Conservation (phyloP, 2,797 vertebrate species). For the Acomys russatus region DNA sequence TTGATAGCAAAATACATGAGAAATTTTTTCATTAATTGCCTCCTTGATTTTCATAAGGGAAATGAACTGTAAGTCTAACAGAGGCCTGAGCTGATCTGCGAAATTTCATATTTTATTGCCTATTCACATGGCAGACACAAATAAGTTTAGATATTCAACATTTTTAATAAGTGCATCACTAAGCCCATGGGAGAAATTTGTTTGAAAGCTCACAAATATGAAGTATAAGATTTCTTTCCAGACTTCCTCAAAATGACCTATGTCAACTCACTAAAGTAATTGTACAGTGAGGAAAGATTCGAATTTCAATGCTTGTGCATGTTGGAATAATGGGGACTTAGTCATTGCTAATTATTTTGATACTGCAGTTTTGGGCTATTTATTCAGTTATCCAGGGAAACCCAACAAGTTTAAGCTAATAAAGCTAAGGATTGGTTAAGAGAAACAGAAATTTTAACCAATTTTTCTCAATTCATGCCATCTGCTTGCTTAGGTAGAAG, state of each 20-base stretch:
- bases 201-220: not conserved
- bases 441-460: not conserved
- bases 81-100: not conserved
- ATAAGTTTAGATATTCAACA: not conserved
- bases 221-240: conserved; percentile 30
- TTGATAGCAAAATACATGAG: conserved; percentile 30
- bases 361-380: not conserved
- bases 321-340: not conserved
- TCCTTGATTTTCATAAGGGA: conserved; percentile 13
- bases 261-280: not conserved
- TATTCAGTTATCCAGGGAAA: not conserved
- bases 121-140: not conserved
- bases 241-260: not conserved
- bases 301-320: not conserved
- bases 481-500: not conserved
- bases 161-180: not conserved
- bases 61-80: not conserved
- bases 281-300: not conserved
- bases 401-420: not conserved
- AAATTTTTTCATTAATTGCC: not conserved
- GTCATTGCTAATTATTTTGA: not conserved
- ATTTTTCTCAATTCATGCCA: not conserved
- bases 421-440: not conserved
- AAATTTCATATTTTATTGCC: not conserved
- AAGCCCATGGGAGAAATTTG: not conserved